Percentiles rank a stretch among this genome's conserved stretches.
Conservation (phyloP, 1,140 invertebrate genomes). For the Trachelipus rathkii region DNA sequence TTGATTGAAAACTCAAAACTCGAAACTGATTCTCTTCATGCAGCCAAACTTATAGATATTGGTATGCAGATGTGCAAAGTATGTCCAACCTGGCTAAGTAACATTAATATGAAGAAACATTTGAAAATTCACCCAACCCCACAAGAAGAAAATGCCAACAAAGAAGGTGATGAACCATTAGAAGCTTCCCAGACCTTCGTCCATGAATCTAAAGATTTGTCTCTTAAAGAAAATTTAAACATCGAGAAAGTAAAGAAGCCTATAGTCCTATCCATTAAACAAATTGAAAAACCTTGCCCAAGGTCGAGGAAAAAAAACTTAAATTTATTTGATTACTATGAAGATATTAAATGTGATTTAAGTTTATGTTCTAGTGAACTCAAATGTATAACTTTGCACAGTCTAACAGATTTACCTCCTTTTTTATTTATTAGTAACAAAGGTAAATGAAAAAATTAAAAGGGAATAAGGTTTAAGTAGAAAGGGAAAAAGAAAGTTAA, state of each 20-base stretch:
- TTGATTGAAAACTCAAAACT: neutral
- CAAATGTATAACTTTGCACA: too few relatives aligned
- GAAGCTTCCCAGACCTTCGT: too few relatives aligned
- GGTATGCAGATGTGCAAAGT: neutral
- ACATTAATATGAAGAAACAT: neutral
- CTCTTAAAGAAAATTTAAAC: neutral
- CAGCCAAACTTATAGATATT: neutral
- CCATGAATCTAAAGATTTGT: neutral
- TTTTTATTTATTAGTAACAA: neutral
- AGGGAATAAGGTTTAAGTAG: neutral
- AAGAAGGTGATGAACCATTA: neutral
- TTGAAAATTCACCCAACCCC: neutral
- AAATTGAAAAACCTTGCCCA: neutral
- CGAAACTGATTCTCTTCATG: neutral
- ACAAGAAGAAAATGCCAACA: neutral
- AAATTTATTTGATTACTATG: neutral
- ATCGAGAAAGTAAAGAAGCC: neutral
- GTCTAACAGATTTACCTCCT: neutral
- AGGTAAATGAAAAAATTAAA: neutral
- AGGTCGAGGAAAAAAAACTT: neutral
- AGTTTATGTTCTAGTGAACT: neutral
- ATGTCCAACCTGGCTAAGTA: neutral
- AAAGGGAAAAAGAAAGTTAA: neutral
- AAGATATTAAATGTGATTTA: neutral
- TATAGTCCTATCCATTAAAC: neutral